Conservation (phyloP, 2,797 vertebrate genomes). For the Clarias fuscus region DNA sequence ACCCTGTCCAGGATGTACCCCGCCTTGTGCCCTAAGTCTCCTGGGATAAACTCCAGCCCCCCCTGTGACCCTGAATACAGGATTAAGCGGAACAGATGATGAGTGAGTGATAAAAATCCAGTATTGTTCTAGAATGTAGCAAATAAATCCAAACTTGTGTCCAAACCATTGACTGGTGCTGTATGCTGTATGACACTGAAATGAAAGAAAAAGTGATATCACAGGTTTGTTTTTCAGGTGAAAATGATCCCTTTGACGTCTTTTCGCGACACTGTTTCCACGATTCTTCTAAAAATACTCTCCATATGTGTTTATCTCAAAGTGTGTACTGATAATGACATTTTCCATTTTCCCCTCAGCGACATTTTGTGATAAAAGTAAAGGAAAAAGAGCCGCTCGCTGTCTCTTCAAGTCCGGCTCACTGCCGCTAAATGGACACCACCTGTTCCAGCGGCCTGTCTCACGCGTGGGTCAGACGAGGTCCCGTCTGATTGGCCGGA, state of each 20-base stretch:
- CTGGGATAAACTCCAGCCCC: no score
- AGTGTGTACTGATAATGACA: constrained; percentile 28
- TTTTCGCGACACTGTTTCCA: background rate
- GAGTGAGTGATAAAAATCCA: no score
- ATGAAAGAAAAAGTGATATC: background rate
- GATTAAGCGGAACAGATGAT: no score
- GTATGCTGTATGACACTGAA: background rate
- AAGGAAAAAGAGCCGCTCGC: constrained; percentile 52
- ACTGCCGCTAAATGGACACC: constrained; percentile 76
- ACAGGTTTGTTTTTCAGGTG: background rate
- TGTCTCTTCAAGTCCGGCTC: constrained; percentile 54
- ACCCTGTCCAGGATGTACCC: no score
- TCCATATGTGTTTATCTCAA: constrained; percentile 37
- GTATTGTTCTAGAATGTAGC: no score
- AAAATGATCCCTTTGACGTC: background rate
- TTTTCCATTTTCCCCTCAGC: constrained; percentile 50
- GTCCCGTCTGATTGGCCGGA: constrained; percentile 73
- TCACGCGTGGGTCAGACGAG: constrained; percentile 74
- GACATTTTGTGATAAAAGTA: constrained; percentile 21
- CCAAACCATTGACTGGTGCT: no score
- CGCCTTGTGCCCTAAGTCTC: no score
- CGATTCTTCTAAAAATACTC: constrained; percentile 16
- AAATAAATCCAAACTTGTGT: no score
- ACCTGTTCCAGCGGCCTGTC: constrained; percentile 78
- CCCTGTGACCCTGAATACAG: no score